Percentiles rank a stretch among this genome's conserved stretches.
Conservation (phyloP, 2,113 vertebrate genomes). For the Fregata magnificens region DNA sequence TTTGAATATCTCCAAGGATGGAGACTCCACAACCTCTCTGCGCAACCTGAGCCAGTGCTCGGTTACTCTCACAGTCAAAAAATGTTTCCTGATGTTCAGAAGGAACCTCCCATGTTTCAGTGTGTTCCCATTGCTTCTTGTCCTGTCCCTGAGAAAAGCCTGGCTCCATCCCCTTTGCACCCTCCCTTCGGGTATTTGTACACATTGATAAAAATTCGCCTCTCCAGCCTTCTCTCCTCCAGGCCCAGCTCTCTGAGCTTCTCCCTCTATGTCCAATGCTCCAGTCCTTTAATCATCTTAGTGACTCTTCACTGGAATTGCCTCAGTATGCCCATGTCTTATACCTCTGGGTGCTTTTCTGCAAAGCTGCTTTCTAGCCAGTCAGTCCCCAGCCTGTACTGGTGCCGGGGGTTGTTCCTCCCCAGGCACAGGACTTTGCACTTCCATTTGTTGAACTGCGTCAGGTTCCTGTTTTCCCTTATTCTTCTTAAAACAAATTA, state of each 20-base stretch:
- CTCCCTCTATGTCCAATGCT: neutral
- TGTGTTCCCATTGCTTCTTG: neutral
- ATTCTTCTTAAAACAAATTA: neutral
- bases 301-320: neutral
- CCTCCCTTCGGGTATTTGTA: neutral
- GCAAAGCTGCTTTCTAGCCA: neutral
- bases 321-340: neutral
- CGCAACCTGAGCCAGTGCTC: neutral
- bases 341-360: neutral
- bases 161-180: neutral
- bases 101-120: neutral
- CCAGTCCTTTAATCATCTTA: neutral
- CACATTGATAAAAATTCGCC: no score
- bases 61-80: neutral
- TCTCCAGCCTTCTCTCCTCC: neutral
- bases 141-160: neutral
- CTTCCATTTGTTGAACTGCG: neutral
- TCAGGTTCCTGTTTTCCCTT: neutral
- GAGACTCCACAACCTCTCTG: neutral
- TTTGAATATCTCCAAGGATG: neutral
- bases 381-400: neutral
- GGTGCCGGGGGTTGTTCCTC: neutral
- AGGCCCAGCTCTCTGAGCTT: neutral
- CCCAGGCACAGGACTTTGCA: neutral
- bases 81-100: neutral